These are phyloP conservation scores for Andrena praecox DNA, from an alignment of 2,888 invertebrate species.

Conservation along the genomic window DNA sequence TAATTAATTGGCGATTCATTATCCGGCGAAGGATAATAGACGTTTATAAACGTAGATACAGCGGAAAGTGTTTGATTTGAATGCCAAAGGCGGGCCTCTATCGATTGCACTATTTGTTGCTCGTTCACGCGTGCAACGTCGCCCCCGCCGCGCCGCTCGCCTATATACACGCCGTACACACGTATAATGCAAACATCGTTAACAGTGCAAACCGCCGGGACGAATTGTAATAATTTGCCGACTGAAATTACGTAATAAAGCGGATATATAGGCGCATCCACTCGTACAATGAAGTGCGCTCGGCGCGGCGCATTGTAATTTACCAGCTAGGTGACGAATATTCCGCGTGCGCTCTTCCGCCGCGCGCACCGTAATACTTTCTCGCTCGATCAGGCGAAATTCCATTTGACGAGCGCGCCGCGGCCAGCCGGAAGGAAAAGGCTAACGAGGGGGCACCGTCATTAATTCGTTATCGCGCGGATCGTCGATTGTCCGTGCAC, in stretches of 20 bases:
- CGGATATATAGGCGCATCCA: constrained; percentile 57
- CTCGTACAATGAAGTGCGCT: constrained; percentile 57
- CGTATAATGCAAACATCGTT: constrained; percentile 64
- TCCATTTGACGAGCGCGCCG: constrained; percentile 7
- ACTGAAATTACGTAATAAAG: constrained; percentile 68
- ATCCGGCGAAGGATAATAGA: constrained; percentile 66
- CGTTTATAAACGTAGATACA: constrained; percentile 63
- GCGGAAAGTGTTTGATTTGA: constrained; percentile 61
- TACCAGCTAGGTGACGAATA: constrained; percentile 51
- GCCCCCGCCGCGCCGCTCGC: constrained; percentile 11
- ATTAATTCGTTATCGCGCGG: constrained; percentile 7
- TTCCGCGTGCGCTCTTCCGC: constrained; percentile 16
- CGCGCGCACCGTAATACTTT: constrained; percentile 38
- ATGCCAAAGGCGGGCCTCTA: constrained; percentile 59
- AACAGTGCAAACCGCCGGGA: constrained; percentile 57
- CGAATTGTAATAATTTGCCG: constrained; percentile 70
- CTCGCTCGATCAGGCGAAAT: constrained; percentile 27
- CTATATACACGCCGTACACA: constrained; percentile 17
- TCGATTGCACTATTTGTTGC: constrained; percentile 62
- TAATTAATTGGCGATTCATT: constrained; percentile 61
- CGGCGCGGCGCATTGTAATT: constrained; percentile 62
- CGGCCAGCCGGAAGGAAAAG: constrained; percentile 2
- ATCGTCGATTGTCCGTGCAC: not conserved
- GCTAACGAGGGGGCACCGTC: not conserved
- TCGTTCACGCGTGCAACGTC: constrained; percentile 57